These are phyloP conservation scores for Watsonalla binaria DNA, from an alignment of 2,888 invertebrate genomes.

Conservation along the genomic window DNA sequence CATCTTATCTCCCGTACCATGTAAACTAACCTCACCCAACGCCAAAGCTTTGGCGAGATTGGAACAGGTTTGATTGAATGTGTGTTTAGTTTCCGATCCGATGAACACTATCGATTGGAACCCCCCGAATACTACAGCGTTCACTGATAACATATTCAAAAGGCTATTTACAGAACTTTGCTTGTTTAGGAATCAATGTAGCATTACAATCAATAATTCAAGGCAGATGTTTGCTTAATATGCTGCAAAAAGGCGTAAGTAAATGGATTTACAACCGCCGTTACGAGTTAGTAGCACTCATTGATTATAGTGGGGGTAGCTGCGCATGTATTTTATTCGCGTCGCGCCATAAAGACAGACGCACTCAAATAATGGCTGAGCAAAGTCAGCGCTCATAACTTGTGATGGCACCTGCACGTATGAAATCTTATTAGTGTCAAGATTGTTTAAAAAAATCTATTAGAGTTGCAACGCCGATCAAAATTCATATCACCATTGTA, in stretches of 20 bases:
- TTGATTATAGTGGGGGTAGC: too few relatives aligned
- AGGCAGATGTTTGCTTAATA: neutral
- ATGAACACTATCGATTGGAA: conserved; percentile 1
- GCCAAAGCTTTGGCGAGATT: neutral
- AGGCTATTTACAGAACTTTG: neutral
- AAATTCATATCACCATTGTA: neutral
- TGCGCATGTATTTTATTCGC: too few relatives aligned
- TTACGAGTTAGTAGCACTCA: too few relatives aligned
- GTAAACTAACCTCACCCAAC: neutral
- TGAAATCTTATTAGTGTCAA: too few relatives aligned
- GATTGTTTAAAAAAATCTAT: too few relatives aligned
- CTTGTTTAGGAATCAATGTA: neutral
- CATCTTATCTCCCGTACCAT: neutral
- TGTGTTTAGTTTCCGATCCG: neutral
- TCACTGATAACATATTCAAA: neutral
- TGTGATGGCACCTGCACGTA: too few relatives aligned
- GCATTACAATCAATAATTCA: neutral
- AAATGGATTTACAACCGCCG: too few relatives aligned
- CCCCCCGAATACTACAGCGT: neutral
- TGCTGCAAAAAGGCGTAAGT: too few relatives aligned
- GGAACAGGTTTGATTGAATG: conserved; percentile 1
- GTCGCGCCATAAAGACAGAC: too few relatives aligned
- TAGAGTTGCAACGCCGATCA: too few relatives aligned
- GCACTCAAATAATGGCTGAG: too few relatives aligned
- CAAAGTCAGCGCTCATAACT: too few relatives aligned